These are phyloP conservation scores for Syngnathoides biaculeatus DNA, from an alignment of 2,113 vertebrate species.

Conservation along the genomic window DNA sequence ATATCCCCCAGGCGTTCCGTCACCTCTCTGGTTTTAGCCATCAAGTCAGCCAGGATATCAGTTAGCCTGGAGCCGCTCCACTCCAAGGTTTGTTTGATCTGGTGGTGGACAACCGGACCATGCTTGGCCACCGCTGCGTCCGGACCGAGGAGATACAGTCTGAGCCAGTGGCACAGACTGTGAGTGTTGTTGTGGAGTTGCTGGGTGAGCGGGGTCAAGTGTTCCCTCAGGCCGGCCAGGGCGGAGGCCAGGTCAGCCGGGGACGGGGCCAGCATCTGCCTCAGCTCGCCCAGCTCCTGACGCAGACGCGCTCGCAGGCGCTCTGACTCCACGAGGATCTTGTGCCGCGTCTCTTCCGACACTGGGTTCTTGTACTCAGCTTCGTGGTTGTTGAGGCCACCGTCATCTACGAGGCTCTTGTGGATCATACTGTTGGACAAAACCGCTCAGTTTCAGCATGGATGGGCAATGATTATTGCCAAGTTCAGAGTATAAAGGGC, in stretches of 20 bases:
- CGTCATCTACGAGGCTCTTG: constrained; percentile 75
- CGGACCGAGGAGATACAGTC: constrained; percentile 52
- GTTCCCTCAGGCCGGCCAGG: constrained; percentile 74
- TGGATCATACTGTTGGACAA: constrained; percentile 55
- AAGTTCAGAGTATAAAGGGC: too few relatives aligned
- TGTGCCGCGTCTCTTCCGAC: constrained; percentile 39
- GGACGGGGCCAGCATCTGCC: constrained; percentile 72
- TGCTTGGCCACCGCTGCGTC: constrained; percentile 47
- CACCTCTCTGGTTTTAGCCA: constrained; percentile 61
- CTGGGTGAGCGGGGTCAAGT: constrained; percentile 69
- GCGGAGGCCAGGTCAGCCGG: constrained; percentile 57
- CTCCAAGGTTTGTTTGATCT: constrained; percentile 58
- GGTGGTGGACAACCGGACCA: constrained; percentile 39
- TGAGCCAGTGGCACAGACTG: constrained; percentile 75
- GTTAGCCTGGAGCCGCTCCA: constrained; percentile 49
- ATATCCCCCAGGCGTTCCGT: constrained; percentile 70
- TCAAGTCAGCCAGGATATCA: constrained; percentile 69
- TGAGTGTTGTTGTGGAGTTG: constrained; percentile 75
- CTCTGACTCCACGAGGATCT: constrained; percentile 63
- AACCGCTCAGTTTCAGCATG: neutral
- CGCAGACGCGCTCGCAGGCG: constrained; percentile 70
- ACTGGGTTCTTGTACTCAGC: constrained; percentile 62
- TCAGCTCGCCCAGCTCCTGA: constrained; percentile 78
- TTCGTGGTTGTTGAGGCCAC: constrained; percentile 56
- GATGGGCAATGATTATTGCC: neutral